Percentiles rank a stretch among this genome's conserved stretches.
phyloP scores from a whole-genome alignment of 2,888 invertebrate genomes.

The Cremastinae sp. region DNA sequence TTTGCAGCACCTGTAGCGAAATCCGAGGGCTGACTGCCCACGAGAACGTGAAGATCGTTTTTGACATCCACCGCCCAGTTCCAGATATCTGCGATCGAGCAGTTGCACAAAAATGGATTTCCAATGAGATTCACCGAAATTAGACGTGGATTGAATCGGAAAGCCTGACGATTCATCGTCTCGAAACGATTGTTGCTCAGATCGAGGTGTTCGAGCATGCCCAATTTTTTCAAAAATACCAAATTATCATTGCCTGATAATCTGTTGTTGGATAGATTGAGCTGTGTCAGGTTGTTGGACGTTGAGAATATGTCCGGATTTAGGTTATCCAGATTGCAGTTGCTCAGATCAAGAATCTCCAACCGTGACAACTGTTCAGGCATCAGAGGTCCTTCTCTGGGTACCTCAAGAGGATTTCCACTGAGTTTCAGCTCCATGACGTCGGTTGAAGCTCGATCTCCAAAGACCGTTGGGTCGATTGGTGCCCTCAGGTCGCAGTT shows the following conservation, averaged over 20 bases:
- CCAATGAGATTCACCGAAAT: conserved; percentile 85
- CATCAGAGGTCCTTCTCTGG: conserved; percentile 83
- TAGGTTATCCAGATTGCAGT: conserved; percentile 84
- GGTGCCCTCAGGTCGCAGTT: conserved; percentile 86
- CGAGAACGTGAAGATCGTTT: conserved; percentile 84
- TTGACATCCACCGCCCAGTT: conserved; percentile 87
- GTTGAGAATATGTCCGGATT: conserved; percentile 84
- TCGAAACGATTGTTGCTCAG: conserved; percentile 85
- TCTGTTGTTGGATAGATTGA: conserved; percentile 84
- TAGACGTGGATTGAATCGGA: conserved; percentile 83
- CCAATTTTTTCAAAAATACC: conserved; percentile 82
- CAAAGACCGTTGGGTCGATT: conserved; percentile 85
- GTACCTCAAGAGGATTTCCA: conserved; percentile 86
- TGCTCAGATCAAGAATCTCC: conserved; percentile 85
- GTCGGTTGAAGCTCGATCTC: conserved; percentile 85
- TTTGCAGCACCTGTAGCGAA: conserved; percentile 85
- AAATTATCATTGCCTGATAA: conserved; percentile 82
- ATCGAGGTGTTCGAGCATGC: conserved; percentile 84
- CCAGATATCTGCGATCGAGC: conserved; percentile 87
- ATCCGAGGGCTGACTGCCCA: conserved; percentile 86
- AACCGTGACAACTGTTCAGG: conserved; percentile 85
- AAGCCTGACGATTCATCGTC: conserved; percentile 83
- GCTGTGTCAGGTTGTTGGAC: conserved; percentile 84
- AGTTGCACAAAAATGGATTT: conserved; percentile 87
- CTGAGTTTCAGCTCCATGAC: conserved; percentile 86